These are phyloP conservation scores for Bufo gargarizans DNA, from an alignment of 2,113 vertebrate species.

Conservation along the genomic window DNA sequence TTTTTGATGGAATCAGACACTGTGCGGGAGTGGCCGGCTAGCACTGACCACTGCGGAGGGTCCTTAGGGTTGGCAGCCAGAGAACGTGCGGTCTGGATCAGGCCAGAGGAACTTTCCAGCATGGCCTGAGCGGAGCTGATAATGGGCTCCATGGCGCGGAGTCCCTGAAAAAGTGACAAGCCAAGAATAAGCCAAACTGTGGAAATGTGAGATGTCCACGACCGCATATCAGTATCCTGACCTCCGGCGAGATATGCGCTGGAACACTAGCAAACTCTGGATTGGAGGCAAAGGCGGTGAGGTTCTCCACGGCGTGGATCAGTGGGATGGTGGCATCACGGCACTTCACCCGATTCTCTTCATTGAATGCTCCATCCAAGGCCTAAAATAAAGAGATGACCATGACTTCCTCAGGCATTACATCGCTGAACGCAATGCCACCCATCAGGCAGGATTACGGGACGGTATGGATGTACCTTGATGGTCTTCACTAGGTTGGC, in stretches of 20 bases:
- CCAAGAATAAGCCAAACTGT: not conserved
- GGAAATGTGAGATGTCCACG: fast-evolving
- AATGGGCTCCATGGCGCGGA: conserved; percentile 93
- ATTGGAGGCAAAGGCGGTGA: conserved; percentile 95
- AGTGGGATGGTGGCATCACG: conserved; percentile 87
- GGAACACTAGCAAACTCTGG: conserved; percentile 94
- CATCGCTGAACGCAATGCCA: too few relatives aligned
- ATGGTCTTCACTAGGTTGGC: conserved; percentile 98
- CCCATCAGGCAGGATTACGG: too few relatives aligned
- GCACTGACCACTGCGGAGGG: conserved; percentile 91
- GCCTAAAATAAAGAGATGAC: conserved; percentile 72
- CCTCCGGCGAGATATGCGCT: conserved; percentile 94
- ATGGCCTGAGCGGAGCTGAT: conserved; percentile 88
- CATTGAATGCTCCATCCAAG: conserved; percentile 90
- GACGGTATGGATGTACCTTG: conserved; percentile 75
- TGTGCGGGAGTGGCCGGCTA: conserved; percentile 92
- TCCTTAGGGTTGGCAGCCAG: conserved; percentile 96
- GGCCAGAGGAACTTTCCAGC: conserved; percentile 91
- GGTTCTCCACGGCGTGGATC: conserved; percentile 94
- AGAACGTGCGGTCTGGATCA: conserved; percentile 93
- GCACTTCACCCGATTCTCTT: conserved; percentile 91
- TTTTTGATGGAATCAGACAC: conserved; percentile 98
- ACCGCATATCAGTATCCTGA: conserved; percentile 58
- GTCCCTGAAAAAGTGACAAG: conserved; percentile 75
- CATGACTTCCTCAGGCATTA: too few relatives aligned